Conservation (phyloP, 2,113 vertebrate genomes). For the Erpornis zantholeuca region DNA sequence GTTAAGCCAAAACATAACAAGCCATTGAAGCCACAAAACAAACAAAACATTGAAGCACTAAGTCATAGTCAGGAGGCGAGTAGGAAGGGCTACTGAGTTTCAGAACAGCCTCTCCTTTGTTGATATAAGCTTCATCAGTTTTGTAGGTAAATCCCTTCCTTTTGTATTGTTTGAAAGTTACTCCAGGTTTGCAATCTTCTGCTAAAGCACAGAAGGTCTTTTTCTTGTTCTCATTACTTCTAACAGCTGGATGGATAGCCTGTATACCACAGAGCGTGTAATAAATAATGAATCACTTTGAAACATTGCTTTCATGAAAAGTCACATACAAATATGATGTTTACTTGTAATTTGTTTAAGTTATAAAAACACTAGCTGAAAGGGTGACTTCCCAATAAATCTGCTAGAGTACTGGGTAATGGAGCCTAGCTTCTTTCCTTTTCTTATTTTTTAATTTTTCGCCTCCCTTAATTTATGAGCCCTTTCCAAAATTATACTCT, state of each 20-base stretch:
- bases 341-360: slow-evolving; percentile 62
- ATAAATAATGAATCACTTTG: slow-evolving; percentile 55
- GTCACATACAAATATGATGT: slow-evolving; percentile 44
- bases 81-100: not conserved
- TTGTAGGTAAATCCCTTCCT: not conserved
- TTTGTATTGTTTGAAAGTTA: not conserved
- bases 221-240: slow-evolving; percentile 37
- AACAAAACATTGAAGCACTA: not conserved
- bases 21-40: too few relatives aligned
- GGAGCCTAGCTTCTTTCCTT: slow-evolving; percentile 1
- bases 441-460: slow-evolving; percentile 14
- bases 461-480: slow-evolving; percentile 16
- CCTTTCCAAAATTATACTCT: not conserved
- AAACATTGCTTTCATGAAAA: slow-evolving; percentile 18
- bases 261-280: not conserved
- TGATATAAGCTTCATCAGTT: not conserved
- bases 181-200: not conserved
- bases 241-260: slow-evolving; percentile 35
- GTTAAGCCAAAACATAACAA: not conserved
- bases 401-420: slow-evolving; percentile 28
- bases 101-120: not conserved
- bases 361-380: slow-evolving; percentile 46
- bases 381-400: slow-evolving; percentile 56
- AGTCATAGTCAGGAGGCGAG: not conserved
- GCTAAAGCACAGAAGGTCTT: not conserved